Conservation (phyloP, 2,888 invertebrate species). For the Eutolmus rufibarbis region DNA sequence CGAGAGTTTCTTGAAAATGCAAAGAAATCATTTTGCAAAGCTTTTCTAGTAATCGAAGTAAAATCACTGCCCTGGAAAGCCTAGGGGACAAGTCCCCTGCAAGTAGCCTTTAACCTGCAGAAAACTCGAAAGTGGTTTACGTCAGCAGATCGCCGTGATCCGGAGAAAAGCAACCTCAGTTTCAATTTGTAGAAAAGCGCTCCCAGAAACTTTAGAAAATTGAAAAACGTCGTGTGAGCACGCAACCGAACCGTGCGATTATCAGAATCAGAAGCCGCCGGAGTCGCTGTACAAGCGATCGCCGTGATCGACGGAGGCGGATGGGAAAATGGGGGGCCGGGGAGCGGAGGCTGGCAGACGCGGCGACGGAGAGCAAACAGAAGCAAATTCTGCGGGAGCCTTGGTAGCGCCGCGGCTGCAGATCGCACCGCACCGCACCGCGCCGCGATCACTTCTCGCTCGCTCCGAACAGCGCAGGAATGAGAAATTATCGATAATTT, state of each 20-base stretch:
- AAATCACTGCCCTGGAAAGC: not conserved
- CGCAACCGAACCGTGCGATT: not conserved
- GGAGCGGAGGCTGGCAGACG: not conserved
- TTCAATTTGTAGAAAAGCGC: not conserved
- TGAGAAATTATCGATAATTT: not conserved
- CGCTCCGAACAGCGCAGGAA: not conserved
- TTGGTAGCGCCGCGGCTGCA: not conserved
- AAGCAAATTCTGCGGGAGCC: not conserved
- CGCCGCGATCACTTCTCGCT: not conserved
- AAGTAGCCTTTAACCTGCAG: not conserved
- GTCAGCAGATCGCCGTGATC: not conserved
- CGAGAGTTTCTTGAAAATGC: not conserved
- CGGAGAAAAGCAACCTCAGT: not conserved
- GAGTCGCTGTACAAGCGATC: not conserved
- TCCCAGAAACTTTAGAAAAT: not conserved
- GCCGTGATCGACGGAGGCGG: not conserved
- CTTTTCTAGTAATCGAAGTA: not conserved
- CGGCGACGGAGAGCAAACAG: not conserved
- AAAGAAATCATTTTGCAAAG: not conserved
- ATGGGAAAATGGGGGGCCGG: not conserved
- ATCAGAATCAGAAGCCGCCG: not conserved
- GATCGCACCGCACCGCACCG: not conserved
- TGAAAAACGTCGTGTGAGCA: not conserved
- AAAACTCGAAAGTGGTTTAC: not conserved
- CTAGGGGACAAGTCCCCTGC: not conserved